A percentile compares a stretch with the other conserved stretches of the same genome.
Evolutionary conservation across 2,888 invertebrate species (phyloP).

Genomic region (Leptopilina myrica): DNA sequence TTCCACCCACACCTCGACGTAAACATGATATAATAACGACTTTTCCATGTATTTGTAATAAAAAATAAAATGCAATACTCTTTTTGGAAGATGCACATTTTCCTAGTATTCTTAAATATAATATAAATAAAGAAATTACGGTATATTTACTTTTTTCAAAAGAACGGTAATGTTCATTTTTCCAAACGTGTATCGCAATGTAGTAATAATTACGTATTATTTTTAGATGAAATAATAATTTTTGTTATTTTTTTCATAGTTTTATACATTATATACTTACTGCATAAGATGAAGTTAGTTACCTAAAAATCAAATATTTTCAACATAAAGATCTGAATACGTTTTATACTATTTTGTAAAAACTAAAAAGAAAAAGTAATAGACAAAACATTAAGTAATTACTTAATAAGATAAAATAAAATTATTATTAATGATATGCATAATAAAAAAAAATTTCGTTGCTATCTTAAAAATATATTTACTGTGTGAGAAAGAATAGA

Average conservation of each 20-base stretch:
- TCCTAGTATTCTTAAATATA: too few relatives aligned
- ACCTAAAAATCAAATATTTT: not conserved
- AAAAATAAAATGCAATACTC: too few relatives aligned
- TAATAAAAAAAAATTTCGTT: not conserved
- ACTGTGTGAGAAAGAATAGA: not conserved
- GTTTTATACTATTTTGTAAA: conserved; percentile 27
- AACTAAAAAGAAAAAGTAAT: not conserved
- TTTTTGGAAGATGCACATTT: too few relatives aligned
- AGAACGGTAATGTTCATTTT: too few relatives aligned
- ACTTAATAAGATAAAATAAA: not conserved
- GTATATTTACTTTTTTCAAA: too few relatives aligned
- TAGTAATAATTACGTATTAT: too few relatives aligned
- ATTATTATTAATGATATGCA: not conserved
- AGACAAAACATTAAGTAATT: not conserved
- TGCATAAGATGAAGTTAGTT: not conserved
- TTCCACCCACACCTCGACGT: too few relatives aligned
- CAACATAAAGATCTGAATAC: not conserved
- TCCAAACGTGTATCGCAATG: too few relatives aligned
- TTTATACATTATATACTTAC: not conserved
- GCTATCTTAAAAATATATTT: not conserved
- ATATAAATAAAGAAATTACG: too few relatives aligned
- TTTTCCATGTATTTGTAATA: too few relatives aligned
- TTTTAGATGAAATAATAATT: too few relatives aligned
- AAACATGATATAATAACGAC: too few relatives aligned
- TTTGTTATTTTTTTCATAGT: not conserved